Percentiles rank a stretch among this genome's conserved stretches.
Evolutionary conservation across 2,888 invertebrate species (phyloP).

Genomic region (Himalopsyche tibetana): DNA sequence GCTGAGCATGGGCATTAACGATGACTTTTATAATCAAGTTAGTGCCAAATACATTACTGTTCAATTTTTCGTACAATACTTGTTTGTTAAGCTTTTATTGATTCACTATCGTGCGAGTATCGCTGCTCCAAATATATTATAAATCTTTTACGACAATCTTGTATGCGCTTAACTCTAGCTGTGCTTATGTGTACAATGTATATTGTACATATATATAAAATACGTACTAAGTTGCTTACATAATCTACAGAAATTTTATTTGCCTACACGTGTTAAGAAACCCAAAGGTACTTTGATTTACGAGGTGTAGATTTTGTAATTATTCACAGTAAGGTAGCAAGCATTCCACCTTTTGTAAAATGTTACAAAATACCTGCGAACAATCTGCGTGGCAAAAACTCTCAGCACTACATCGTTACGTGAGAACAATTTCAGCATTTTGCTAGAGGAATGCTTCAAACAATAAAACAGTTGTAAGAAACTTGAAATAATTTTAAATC

Average conservation of each 20-base stretch:
- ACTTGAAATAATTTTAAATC: background rate
- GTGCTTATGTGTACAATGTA: no score
- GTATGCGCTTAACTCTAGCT: no score
- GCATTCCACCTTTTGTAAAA: constrained; percentile 21
- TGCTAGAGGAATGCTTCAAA: constrained; percentile 17
- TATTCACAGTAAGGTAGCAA: constrained; percentile 12
- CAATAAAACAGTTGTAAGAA: background rate
- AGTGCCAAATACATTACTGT: no score
- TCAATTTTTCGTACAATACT: no score
- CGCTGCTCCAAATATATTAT: no score
- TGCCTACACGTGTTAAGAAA: constrained; percentile 31
- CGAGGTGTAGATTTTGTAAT: constrained; percentile 38
- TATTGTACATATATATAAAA: no score
- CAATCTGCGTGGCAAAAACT: constrained; percentile 17
- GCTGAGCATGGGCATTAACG: no score
- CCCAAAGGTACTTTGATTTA: constrained; percentile 28
- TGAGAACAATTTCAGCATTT: background rate
- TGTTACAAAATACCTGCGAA: constrained; percentile 10
- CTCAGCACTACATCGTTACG: background rate
- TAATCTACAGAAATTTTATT: constrained; percentile 14
- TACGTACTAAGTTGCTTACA: background rate
- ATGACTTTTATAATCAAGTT: no score
- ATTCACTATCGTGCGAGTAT: no score
- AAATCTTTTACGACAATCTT: no score
- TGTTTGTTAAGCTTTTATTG: no score